Base-by-base conservation (phyloP, 1,140 invertebrate species). In the Hyles euphorbiae region DNA sequence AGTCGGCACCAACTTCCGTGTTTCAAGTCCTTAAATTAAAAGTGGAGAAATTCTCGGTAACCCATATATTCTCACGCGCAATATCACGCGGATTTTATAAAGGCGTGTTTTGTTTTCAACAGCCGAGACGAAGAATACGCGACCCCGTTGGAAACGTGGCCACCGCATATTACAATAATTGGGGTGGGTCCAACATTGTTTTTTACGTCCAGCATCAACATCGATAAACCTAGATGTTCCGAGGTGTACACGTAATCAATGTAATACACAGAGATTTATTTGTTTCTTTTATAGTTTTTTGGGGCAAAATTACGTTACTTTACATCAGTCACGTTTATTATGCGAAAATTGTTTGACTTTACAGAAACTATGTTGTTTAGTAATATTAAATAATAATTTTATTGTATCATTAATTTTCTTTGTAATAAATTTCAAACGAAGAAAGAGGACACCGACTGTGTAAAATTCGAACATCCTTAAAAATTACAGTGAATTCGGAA, bases 181-280 rank as follows among this genome's bases (percentile, higher is more conserved):
- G 68, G 70, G 53, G 60, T 34, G 45, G 1, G 7, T 58, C 56
- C 53, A 60, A 65, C 57, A 52, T n/a, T 33, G 34, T 46, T 55
- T 46, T 22, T 46, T 60, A 53, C 53, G 43, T 68, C 66, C 61
- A 54, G 55, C 52, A 58, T n/a, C 55, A 65, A 74, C 72, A 76
- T 70, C 73, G 55, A 78, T 78, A 72, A 78, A 78, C 69, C 76
- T 69, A 60, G 67, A 70, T 74, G 50, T 65, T 59, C 49, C 32
- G 47, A 22, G 22, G 22, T 22, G 22, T 22, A 22, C 22, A 22
- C 22, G 22, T 22, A 22, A 22, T 22, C 22, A 22, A 22, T 22
- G 1, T 22, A 22, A 22, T 22, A 22, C 22, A 22, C 22, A 22
- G 22, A 22, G 22, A 22, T 22, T 22, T 22, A 22, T 22, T 22